A percentile compares a stretch with the other conserved stretches of the same genome.
These are phyloP conservation scores for Bubo bubo DNA, from an alignment of 2,113 vertebrate species.

Conservation along the genomic window DNA sequence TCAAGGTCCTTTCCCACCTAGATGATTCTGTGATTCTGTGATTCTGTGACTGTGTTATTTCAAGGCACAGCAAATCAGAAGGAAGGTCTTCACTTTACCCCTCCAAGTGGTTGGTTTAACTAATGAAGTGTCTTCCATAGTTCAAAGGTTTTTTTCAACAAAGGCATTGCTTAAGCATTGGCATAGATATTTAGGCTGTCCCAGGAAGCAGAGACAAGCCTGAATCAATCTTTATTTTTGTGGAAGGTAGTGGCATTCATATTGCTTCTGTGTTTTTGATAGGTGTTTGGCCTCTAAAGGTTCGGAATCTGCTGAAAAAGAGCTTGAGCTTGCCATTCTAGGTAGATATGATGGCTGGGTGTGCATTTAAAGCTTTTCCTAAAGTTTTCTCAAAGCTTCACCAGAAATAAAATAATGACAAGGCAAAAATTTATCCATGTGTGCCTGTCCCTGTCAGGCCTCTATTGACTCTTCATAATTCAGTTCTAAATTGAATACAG, in stretches of 20 bases:
- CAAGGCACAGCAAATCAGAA: background rate
- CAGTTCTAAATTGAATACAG: background rate
- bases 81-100: background rate
- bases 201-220: background rate
- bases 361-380: background rate
- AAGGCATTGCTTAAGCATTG: background rate
- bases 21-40: no score
- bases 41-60: background rate
- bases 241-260: background rate
- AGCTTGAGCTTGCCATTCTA: background rate
- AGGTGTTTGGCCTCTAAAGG: background rate
- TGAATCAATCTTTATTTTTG: background rate
- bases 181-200: background rate
- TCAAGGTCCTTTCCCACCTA: no score
- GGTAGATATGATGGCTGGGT: background rate
- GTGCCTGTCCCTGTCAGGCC: background rate
- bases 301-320: background rate
- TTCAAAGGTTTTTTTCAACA: background rate
- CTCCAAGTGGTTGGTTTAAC: background rate
- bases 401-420: background rate
- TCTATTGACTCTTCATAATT: constrained; percentile 5
- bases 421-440: background rate
- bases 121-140: background rate
- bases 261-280: background rate
- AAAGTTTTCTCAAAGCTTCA: background rate